A percentile compares a stretch with the other conserved stretches of the same genome.
Conservation (phyloP, 2,888 invertebrate genomes). For the Altica lythri region DNA sequence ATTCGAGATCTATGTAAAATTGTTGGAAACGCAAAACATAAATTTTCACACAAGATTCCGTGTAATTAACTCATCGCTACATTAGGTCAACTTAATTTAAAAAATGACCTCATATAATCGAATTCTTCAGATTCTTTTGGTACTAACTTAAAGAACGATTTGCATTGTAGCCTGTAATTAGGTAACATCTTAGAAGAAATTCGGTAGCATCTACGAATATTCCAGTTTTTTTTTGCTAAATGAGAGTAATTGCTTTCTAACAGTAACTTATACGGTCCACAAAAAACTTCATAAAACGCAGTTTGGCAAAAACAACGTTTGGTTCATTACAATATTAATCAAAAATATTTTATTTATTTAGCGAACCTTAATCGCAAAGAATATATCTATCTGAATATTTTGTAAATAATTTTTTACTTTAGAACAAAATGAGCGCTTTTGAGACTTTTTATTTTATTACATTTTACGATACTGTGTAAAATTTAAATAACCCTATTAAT, state of each 20-base stretch:
- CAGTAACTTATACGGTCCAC: constrained; percentile 26
- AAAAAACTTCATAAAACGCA: constrained; percentile 1
- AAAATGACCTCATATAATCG: constrained; percentile 27
- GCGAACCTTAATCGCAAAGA: too few species aligned
- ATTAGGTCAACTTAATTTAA: constrained; percentile 15
- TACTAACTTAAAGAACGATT: too few species aligned
- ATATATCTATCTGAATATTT: too few species aligned
- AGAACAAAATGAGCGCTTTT: too few species aligned
- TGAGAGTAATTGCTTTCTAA: constrained; percentile 35
- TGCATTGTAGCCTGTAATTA: constrained; percentile 16
- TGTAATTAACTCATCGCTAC: constrained; percentile 14
- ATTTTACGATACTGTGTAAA: too few species aligned
- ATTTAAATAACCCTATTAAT: too few species aligned
- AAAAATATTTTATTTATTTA: too few species aligned
- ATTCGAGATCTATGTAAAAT: too few species aligned
- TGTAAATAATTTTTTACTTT: too few species aligned
- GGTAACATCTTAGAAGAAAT: constrained; percentile 22
- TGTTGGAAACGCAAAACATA: too few species aligned
- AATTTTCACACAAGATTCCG: constrained; percentile 5
- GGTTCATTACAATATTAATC: too few species aligned
- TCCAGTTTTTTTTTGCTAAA: constrained; percentile 28
- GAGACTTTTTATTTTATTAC: too few species aligned
- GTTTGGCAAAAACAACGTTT: not conserved
- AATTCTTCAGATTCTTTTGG: constrained; percentile 20
- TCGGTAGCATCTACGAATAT: constrained; percentile 32